These are phyloP conservation scores for Spermophilus dauricus DNA, from an alignment of 2,113 vertebrate genomes.

Conservation along the genomic window DNA sequence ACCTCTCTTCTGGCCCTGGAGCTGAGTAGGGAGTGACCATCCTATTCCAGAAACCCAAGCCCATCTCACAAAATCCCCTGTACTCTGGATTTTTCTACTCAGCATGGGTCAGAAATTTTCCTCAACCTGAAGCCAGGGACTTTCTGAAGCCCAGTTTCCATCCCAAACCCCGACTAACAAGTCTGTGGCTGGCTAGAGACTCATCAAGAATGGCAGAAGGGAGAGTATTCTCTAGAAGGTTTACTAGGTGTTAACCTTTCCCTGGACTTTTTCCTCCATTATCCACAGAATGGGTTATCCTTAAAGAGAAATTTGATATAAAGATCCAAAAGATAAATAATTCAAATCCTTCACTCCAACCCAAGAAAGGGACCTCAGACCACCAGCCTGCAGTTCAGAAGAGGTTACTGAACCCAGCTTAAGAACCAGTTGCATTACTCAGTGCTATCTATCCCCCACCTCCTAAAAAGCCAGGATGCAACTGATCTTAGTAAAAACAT, in stretches of 20 bases:
- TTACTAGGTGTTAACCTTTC: background rate
- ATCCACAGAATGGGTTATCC: background rate
- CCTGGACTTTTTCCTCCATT: too few relatives aligned
- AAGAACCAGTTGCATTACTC: background rate
- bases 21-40: background rate
- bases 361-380: background rate
- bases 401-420: background rate
- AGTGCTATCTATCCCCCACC: too few relatives aligned
- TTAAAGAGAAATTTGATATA: background rate
- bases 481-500: background rate
- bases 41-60: background rate
- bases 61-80: background rate
- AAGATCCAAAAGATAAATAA: background rate
- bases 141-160: background rate
- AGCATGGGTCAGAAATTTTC: background rate
- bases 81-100: background rate
- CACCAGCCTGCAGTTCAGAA: fast-evolving
- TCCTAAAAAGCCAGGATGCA: background rate
- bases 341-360: background rate
- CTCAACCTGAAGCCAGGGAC: background rate
- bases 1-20: background rate
- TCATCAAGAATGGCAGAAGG: background rate
- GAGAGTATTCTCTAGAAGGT: background rate
- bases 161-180: background rate
- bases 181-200: background rate